These are phyloP conservation scores for Phasia obesa DNA, from an alignment of 2,888 invertebrate species.

Conservation along the genomic window DNA sequence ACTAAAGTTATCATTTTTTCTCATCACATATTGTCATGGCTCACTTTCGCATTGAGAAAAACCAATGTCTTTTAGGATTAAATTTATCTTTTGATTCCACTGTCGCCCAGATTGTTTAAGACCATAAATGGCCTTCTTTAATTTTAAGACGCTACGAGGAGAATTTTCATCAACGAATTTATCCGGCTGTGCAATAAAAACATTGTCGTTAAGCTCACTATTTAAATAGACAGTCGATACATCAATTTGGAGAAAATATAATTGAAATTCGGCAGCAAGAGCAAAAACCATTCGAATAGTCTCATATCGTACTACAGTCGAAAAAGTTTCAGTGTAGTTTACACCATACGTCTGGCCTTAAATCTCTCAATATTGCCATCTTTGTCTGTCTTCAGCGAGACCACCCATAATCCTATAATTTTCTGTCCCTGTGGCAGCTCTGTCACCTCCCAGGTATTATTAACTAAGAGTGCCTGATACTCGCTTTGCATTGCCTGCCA, in stretches of 20 bases:
- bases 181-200: constrained; percentile 70
- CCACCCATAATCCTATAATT: constrained; percentile 43
- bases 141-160: constrained; percentile 7
- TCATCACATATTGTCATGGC: constrained; percentile 65
- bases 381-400: constrained; percentile 14
- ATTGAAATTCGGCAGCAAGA: constrained; percentile 63
- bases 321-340: constrained; percentile 69
- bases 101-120: constrained; percentile 71
- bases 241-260: constrained; percentile 70
- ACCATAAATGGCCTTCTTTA: constrained; percentile 57
- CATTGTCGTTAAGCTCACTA: constrained; percentile 66
- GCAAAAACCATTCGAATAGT: constrained; percentile 70
- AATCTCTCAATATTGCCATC: constrained; percentile 41
- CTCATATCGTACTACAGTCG: constrained; percentile 67
- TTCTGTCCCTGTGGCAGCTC: constrained; percentile 38
- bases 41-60: constrained; percentile 63
- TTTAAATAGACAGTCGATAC: no score
- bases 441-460: constrained; percentile 51
- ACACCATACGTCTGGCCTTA: constrained; percentile 54
- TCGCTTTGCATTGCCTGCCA: constrained; percentile 40
- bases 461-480: constrained; percentile 34
- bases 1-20: constrained; percentile 45
- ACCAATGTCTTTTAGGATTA: constrained; percentile 57
- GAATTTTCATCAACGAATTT: constrained; percentile 22
- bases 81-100: constrained; percentile 68